Evolutionary conservation across 1,140 invertebrate genomes (phyloP), one percentile per base, ranked within the genome.

Genomic region (Psix sp.): DNA sequence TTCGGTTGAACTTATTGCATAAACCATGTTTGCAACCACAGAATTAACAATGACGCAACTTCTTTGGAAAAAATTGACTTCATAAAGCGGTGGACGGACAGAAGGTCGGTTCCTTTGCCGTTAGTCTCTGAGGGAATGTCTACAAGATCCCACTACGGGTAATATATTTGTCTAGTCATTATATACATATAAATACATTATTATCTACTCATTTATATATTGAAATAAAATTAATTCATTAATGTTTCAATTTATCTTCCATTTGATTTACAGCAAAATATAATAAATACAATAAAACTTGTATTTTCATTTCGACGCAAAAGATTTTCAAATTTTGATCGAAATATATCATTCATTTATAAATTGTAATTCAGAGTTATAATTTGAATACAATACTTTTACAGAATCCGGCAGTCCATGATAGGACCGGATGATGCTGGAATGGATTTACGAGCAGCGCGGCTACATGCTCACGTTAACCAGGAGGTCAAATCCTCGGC

Each of bases 371-470:
- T n/a, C 9, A 24, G 4, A 24, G 4, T 24, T 24, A 9, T 24
- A 24, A 24, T 24, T 24, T 24, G 21, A 5, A 24, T 24, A 24
- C 9, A 9, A 24, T 9, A 24, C 9, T 43, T 15, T 17, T 26
- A 6, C 13, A 70, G 86, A 79, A 80, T 85, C 74, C 82, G 81
- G 72, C 84, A 86, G 86, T 87, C 86, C 85, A 81, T 82, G 71
- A 80, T 73, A 59, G 86, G 85, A 86, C 86, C 86, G 84, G 84
- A 87, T 76, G 82, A 87, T 87, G 84, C 85, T 86, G 85, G 82
- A 80, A 87, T 87, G 86, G 86, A 87, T 84, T 79, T 86, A 68
- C 85, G 79, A 81, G 75, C 77, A 77, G 77, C 83, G 67, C 83
- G 86, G 72, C 78, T 85, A 57, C 77, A 78, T 76, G 79, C 80